Conservation (phyloP, 1,140 invertebrate species). For the Trigoniulus corallinus region DNA sequence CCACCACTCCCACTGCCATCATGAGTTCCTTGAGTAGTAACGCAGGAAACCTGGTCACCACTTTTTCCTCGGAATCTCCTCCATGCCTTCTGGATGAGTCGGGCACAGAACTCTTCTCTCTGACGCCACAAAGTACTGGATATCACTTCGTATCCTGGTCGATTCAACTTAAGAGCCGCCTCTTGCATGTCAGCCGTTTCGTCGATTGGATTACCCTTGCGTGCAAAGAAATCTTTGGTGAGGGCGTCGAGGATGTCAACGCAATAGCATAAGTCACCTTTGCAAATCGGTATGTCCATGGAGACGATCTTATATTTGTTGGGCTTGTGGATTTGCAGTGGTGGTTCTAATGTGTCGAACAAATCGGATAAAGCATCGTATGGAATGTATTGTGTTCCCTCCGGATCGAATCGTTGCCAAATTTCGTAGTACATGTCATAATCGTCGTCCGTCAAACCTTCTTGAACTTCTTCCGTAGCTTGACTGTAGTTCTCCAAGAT, state of each 20-base stretch:
- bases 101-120: slow-evolving; percentile 86
- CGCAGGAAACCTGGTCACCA: slow-evolving; percentile 11
- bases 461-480: slow-evolving; percentile 95
- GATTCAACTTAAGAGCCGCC: slow-evolving; percentile 19
- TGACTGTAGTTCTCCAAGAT: slow-evolving; percentile 97
- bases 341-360: slow-evolving; percentile 81
- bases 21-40: slow-evolving; percentile 10
- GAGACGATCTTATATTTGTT: slow-evolving; percentile 98
- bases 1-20: slow-evolving; percentile 14
- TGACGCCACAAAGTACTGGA: slow-evolving; percentile 86
- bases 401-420: slow-evolving; percentile 95
- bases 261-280: slow-evolving; percentile 90
- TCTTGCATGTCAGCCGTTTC: slow-evolving; percentile 76
- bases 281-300: slow-evolving; percentile 96
- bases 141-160: slow-evolving; percentile 71
- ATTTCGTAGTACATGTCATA: slow-evolving; percentile 99
- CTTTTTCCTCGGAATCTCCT: slow-evolving; percentile 41
- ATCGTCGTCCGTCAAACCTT: slow-evolving; percentile 93
- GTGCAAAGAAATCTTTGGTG: slow-evolving; percentile 77
- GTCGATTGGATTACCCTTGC: slow-evolving; percentile 57
- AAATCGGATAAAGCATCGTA: slow-evolving; percentile 88
- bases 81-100: slow-evolving; percentile 89
- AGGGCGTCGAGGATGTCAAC: slow-evolving; percentile 93
- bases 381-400: slow-evolving; percentile 90
- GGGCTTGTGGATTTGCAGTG: slow-evolving; percentile 89